Evolutionary conservation across 2,797 vertebrate species (phyloP), one percentile per base, ranked within the genome.

Genomic region (Hoplostethus atlanticus): DNA sequence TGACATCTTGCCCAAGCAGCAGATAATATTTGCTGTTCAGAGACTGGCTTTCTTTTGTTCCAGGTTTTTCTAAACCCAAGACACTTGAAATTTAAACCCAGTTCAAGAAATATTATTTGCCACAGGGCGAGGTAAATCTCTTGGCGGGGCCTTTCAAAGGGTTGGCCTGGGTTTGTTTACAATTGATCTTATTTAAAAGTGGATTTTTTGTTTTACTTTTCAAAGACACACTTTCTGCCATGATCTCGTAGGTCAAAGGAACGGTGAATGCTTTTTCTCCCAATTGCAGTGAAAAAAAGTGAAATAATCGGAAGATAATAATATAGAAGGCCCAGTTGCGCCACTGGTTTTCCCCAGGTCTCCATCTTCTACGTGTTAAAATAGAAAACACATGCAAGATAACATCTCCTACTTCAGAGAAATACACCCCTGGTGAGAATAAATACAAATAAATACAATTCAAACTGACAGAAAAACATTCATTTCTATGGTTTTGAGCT

Each of bases 171-270:
- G 93, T 95, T 95, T 95, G 94, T 95, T 95, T 95, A 95, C 93
- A 94, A 95, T 95, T 95, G 94, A 95, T 95, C 94, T 94, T 94
- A 95, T 95, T 95, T 94, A 94, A 95, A 95, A 95, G 93, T 93
- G 88, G 92, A 91, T 93, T 95, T 94, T 90, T 93, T 89, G 88
- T 94, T 95, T 94, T 92, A 93, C 85, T 93, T 93, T 95, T 95
- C 93, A 95, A 94, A 95, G 93, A 86, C 89, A 79, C 83, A 85
- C 88, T 92, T 91, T 93, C 90, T 93, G 83, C 86, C 86, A 67
- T 94, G 93, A 94, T 94, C 93, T 91, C 75, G 62, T 64, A 85
- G 93, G 94, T 94, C 92, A 94, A 94, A 92, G 70, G 86, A 91
- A 90, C 74, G 83, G 93, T 92, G 78, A 88, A 92, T 91, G 88